Conservation (phyloP, 2,888 invertebrate genomes). For the Chrysolina haemoptera region DNA sequence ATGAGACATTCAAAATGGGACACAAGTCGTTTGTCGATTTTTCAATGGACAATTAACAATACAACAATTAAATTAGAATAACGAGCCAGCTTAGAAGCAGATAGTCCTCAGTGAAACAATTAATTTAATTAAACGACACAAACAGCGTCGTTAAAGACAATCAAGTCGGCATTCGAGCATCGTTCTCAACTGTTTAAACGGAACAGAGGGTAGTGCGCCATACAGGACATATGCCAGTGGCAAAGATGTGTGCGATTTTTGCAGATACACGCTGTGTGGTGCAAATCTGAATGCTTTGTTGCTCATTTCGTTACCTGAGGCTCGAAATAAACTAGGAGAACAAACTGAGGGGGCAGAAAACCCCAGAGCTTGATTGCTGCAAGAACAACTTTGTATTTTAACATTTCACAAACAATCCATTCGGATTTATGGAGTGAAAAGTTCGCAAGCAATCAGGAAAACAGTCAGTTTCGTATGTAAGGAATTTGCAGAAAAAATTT, state of each 20-base stretch:
- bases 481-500: too few species aligned
- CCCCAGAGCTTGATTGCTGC: too few species aligned
- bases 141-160: slow-evolving; percentile 61
- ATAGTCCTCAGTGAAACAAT: slow-evolving; percentile 57
- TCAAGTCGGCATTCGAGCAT: slow-evolving; percentile 48
- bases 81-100: slow-evolving; percentile 54
- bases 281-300: slow-evolving; percentile 23
- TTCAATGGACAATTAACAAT: slow-evolving; percentile 49
- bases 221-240: slow-evolving; percentile 17
- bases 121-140: slow-evolving; percentile 61
- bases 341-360: neutral
- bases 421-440: too few species aligned
- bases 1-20: neutral
- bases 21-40: slow-evolving; percentile 23
- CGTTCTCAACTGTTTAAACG: slow-evolving; percentile 17
- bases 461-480: too few species aligned
- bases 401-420: too few species aligned
- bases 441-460: too few species aligned
- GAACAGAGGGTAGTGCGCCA: neutral
- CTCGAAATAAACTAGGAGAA: slow-evolving; percentile 5
- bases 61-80: slow-evolving; percentile 60
- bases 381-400: too few species aligned
- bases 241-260: slow-evolving; percentile 23
- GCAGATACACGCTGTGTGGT: slow-evolving; percentile 13
- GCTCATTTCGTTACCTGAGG: slow-evolving; percentile 19